Evolutionary conservation across 92 coral and sea anemone genomes (phyloP).

Genomic region (Actinernus sp.): DNA sequence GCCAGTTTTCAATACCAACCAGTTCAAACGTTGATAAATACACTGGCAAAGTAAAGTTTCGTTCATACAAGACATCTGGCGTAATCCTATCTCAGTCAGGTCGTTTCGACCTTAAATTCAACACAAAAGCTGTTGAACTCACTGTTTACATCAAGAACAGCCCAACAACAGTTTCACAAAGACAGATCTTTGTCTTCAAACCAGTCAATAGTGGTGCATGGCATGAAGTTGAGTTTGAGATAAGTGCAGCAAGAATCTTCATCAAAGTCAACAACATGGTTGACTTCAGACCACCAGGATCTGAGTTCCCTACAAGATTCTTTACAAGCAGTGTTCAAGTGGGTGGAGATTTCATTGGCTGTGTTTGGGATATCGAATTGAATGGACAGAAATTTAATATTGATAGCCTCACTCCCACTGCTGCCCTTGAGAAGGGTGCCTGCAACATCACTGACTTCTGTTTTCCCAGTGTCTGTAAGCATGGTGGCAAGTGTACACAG

Average conservation of each 20-base stretch:
- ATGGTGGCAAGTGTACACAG: conserved; percentile 61
- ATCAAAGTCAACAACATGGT: conserved; percentile 24
- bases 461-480: conserved; percentile 68
- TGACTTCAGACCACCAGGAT: conserved; percentile 16
- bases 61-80: conserved; percentile 57
- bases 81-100: conserved; percentile 27
- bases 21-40: not conserved
- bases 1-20: conserved; percentile 14
- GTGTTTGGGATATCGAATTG: conserved; percentile 58
- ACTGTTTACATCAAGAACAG: conserved; percentile 16
- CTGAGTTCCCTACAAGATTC: conserved; percentile 19
- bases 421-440: conserved; percentile 4
- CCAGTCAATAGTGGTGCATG: conserved; percentile 71
- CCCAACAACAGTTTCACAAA: conserved; percentile 33
- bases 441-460: conserved; percentile 88
- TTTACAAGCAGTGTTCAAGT: conserved; percentile 30
- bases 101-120: conserved; percentile 27
- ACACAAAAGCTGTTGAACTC: conserved; percentile 5
- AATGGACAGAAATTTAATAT: conserved; percentile 16
- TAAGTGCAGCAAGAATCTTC: conserved; percentile 7
- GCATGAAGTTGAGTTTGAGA: conserved; percentile 47
- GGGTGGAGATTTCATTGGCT: conserved; percentile 74
- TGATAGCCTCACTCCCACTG: not conserved
- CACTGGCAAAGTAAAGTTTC: conserved; percentile 54
- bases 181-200: conserved; percentile 15